Percentiles rank a stretch among this genome's conserved stretches.
These are phyloP conservation scores for Chaenocephalus aceratus DNA, from an alignment of 2,113 vertebrate species.

Conservation along the genomic window DNA sequence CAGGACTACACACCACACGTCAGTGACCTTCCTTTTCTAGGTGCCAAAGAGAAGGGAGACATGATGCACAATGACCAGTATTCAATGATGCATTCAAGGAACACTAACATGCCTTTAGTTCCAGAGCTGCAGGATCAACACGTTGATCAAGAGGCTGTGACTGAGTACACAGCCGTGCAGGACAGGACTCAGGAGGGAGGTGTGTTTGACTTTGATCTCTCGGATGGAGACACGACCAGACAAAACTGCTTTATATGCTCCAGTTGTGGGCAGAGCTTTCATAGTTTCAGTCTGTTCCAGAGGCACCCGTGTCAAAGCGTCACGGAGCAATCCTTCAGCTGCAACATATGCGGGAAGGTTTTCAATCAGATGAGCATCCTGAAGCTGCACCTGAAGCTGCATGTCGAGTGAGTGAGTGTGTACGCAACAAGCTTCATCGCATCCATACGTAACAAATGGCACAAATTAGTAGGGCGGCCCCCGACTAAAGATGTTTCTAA, in stretches of 20 bases:
- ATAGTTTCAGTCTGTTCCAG: slow-evolving; percentile 66
- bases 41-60: slow-evolving; percentile 36
- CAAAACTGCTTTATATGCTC: slow-evolving; percentile 74
- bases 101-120: slow-evolving; percentile 4
- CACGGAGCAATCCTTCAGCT: slow-evolving; percentile 53
- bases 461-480: too few species aligned
- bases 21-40: slow-evolving; percentile 38
- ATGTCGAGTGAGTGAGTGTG: slow-evolving; percentile 12
- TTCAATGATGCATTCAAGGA: slow-evolving; percentile 5
- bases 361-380: slow-evolving; percentile 67
- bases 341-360: slow-evolving; percentile 57
- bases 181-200: slow-evolving; percentile 15
- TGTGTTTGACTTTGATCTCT: slow-evolving; percentile 30
- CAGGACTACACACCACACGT: not conserved
- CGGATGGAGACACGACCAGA: not conserved
- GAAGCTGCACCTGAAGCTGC: slow-evolving; percentile 66
- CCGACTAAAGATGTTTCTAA: too few species aligned
- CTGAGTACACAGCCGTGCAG: slow-evolving; percentile 10
- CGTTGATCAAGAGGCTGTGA: not conserved
- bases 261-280: slow-evolving; percentile 72
- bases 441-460: not conserved
- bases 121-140: slow-evolving; percentile 19
- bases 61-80: slow-evolving; percentile 3
- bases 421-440: not conserved
- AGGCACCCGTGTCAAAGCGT: slow-evolving; percentile 63